A percentile compares a stretch with the other conserved stretches of the same genome.
Conservation (phyloP, 2,888 invertebrate genomes). For the Microchrysa polita region DNA sequence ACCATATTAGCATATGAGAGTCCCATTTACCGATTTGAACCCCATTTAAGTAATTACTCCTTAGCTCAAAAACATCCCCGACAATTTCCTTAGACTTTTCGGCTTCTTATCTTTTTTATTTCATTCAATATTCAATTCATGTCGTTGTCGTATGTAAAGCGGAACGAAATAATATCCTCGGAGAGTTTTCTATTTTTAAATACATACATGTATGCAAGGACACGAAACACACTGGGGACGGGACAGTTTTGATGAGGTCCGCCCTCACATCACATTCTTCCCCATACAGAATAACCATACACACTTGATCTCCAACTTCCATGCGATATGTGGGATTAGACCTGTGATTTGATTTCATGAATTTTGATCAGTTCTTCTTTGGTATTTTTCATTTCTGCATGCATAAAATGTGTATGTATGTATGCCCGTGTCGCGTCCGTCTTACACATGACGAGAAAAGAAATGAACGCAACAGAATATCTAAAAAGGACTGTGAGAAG, state of each 20-base stretch:
- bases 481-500: conserved; percentile 6
- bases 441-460: background rate
- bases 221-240: background rate
- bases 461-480: conserved; percentile 1
- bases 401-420: conserved; percentile 24
- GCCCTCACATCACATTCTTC: background rate
- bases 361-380: conserved; percentile 40
- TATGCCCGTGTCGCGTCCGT: conserved; percentile 16
- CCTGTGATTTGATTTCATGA: conserved; percentile 45
- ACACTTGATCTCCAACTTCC: conserved; percentile 38
- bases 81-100: no score
- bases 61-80: background rate
- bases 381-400: conserved; percentile 35
- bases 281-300: no score
- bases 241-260: conserved; percentile 31
- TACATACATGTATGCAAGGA: conserved; percentile 29
- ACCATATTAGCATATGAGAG: background rate
- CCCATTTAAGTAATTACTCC: background rate
- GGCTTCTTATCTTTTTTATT: background rate
- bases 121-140: conserved; percentile 39
- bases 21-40: background rate
- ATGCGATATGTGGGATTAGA: conserved; percentile 39
- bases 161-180: conserved; percentile 31
- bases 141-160: conserved; percentile 7
- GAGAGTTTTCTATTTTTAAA: conserved; percentile 26